A percentile compares a stretch with the other conserved stretches of the same genome.
phyloP scores from a whole-genome alignment of 2,888 invertebrate genomes.

The Eubasilissa splendida region DNA sequence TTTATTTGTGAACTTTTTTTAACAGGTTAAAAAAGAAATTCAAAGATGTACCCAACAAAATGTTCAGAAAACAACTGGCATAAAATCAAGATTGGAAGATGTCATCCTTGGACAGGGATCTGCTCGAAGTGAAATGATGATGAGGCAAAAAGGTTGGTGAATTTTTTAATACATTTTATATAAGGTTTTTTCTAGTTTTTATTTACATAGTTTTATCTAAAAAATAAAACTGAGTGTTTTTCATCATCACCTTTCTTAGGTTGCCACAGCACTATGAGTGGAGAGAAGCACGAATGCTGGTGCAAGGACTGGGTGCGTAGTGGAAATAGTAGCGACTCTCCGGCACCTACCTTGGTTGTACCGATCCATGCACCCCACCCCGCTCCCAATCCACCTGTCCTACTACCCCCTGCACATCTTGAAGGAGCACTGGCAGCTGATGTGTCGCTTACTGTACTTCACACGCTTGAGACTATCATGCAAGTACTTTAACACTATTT shows the following conservation, averaged over 20 bases:
- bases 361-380: slow-evolving; percentile 54
- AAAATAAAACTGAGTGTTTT: too few relatives aligned
- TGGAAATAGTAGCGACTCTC: neutral
- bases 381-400: slow-evolving; percentile 58
- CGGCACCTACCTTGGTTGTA: slow-evolving; percentile 47
- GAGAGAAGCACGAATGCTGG: slow-evolving; percentile 66
- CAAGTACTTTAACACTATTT: too few relatives aligned
- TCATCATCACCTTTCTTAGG: slow-evolving; percentile 37
- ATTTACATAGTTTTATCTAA: too few relatives aligned
- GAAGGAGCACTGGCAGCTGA: slow-evolving; percentile 82
- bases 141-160: slow-evolving; percentile 82
- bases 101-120: slow-evolving; percentile 94
- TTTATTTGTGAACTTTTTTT: slow-evolving; percentile 28
- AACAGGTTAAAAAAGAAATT: slow-evolving; percentile 77
- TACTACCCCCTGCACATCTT: slow-evolving; percentile 60
- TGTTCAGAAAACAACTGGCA: slow-evolving; percentile 83
- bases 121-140: slow-evolving; percentile 92
- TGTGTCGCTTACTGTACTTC: slow-evolving; percentile 87
- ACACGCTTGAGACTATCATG: slow-evolving; percentile 89
- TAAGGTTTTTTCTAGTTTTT: neutral
- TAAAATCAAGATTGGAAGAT: slow-evolving; percentile 91
- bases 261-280: slow-evolving; percentile 57
- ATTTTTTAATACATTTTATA: neutral
- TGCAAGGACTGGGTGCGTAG: slow-evolving; percentile 68
- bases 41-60: slow-evolving; percentile 79